These are phyloP conservation scores for Watsonalla binaria DNA, from an alignment of 2,888 invertebrate genomes.

Conservation along the genomic window DNA sequence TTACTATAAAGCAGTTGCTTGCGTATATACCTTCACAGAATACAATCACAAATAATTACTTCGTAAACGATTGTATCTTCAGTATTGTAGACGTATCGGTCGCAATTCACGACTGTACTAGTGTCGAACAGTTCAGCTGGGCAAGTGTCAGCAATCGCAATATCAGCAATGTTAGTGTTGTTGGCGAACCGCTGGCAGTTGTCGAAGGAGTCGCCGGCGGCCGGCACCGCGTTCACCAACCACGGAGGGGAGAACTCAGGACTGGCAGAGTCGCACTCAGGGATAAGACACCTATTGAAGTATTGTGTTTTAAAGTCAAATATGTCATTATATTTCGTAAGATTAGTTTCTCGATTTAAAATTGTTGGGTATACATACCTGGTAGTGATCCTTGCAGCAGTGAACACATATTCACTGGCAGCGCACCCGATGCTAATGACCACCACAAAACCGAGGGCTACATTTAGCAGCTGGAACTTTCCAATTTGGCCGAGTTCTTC, in stretches of 20 bases:
- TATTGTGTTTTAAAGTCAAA: too few relatives aligned
- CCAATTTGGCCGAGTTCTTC: too few relatives aligned
- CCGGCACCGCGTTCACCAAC: constrained; percentile 62
- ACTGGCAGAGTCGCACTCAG: constrained; percentile 27
- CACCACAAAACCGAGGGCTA: too few relatives aligned
- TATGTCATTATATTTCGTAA: too few relatives aligned
- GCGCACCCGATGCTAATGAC: constrained; percentile 22
- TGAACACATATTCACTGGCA: constrained; percentile 56
- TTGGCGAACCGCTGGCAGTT: constrained; percentile 63
- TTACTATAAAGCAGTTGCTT: not conserved
- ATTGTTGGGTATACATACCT: constrained; percentile 35
- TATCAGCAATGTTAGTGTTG: constrained; percentile 4
- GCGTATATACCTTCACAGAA: not conserved
- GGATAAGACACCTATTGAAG: constrained; percentile 7
- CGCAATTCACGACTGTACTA: constrained; percentile 27
- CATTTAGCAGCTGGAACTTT: too few relatives aligned
- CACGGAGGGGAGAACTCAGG: constrained; percentile 54
- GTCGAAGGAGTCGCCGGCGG: constrained; percentile 39
- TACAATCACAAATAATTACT: constrained; percentile 24
- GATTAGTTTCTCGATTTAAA: too few relatives aligned
- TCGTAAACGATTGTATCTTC: constrained; percentile 56
- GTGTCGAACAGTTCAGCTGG: constrained; percentile 45
- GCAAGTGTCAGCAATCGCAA: constrained; percentile 24
- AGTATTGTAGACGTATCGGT: constrained; percentile 45
- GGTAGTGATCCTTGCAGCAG: constrained; percentile 52